These are phyloP conservation scores for Strigamia crassipes DNA, from an alignment of 2,888 invertebrate species.

Conservation along the genomic window DNA sequence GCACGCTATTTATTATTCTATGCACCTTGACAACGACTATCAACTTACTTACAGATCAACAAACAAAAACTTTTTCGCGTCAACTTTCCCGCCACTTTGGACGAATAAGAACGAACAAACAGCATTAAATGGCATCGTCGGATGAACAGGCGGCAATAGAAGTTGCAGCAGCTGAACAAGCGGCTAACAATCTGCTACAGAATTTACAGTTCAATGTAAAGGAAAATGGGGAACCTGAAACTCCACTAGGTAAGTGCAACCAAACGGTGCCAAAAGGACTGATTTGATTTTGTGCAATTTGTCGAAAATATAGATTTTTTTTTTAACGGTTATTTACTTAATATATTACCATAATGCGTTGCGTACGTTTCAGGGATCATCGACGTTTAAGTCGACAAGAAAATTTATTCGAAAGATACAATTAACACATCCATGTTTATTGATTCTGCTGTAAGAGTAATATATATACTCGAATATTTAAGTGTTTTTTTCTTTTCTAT, in stretches of 20 bases:
- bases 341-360: no score
- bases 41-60: constrained; percentile 6
- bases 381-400: background rate
- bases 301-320: no score
- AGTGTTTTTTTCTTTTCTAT: no score
- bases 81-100: constrained; percentile 2
- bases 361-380: background rate
- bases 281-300: no score
- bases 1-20: background rate
- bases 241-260: background rate
- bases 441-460: no score
- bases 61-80: background rate
- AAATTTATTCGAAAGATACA: no score
- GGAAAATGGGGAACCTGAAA: background rate
- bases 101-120: background rate
- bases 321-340: no score
- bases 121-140: background rate
- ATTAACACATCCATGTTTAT: no score
- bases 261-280: no score
- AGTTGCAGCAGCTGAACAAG: background rate
- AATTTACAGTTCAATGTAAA: background rate
- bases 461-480: no score
- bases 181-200: background rate
- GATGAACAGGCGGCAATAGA: background rate
- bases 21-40: background rate